These are phyloP conservation scores for Limonius californicus DNA, from an alignment of 1,140 invertebrate species.

Conservation along the genomic window DNA sequence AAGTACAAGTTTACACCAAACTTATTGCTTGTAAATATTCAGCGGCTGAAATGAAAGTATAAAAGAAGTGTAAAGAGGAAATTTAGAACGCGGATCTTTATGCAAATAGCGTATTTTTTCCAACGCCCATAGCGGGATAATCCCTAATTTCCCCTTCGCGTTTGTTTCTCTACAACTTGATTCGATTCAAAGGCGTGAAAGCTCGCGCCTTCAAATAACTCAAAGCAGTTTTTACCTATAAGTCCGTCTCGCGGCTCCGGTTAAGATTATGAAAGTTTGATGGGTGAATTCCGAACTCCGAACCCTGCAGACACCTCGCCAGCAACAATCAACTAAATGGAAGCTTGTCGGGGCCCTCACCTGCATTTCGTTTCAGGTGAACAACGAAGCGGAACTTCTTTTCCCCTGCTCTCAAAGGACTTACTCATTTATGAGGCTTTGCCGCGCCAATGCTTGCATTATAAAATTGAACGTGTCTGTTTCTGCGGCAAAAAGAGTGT, in stretches of 20 bases:
- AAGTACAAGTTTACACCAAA: conserved; percentile 1
- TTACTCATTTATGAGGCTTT: background rate
- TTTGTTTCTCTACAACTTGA: background rate
- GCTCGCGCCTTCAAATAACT: background rate
- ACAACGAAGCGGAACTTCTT: background rate
- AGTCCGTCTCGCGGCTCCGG: background rate
- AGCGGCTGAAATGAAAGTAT: conserved; percentile 1
- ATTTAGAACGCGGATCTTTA: background rate
- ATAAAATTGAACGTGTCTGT: background rate
- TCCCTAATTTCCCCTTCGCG: background rate
- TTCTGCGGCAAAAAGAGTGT: no score
- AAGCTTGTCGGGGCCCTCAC: background rate
- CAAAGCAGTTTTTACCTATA: background rate
- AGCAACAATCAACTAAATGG: background rate
- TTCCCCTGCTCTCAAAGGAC: background rate
- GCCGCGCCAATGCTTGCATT: background rate
- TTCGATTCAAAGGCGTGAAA: background rate
- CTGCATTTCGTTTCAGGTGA: background rate
- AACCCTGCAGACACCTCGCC: background rate
- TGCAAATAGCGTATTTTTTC: background rate
- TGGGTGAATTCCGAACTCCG: background rate
- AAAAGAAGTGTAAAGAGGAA: background rate
- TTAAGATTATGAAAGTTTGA: background rate
- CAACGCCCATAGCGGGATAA: background rate
- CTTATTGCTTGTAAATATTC: conserved; percentile 1